These are phyloP conservation scores for Forbesichthys papilliferus DNA, from an alignment of 2,113 vertebrate species.

Conservation along the genomic window DNA sequence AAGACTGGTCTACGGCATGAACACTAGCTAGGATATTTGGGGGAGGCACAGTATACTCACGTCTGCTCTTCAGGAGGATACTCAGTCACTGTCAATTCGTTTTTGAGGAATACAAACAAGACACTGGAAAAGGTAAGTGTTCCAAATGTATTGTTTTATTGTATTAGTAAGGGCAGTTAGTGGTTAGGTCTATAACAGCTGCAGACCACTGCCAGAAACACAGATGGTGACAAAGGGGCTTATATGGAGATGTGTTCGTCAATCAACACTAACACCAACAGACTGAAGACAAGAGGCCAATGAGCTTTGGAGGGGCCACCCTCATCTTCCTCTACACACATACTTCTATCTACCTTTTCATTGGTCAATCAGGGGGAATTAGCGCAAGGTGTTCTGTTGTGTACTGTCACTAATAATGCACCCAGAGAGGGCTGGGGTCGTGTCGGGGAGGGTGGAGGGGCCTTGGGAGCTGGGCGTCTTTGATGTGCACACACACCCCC, in stretches of 20 bases:
- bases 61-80: too few species aligned
- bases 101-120: too few species aligned
- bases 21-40: too few species aligned
- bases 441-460: slow-evolving; percentile 5
- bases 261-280: not conserved
- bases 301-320: slow-evolving; percentile 32
- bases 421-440: slow-evolving; percentile 9
- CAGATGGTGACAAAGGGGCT: not conserved
- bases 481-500: slow-evolving; percentile 30
- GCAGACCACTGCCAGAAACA: not conserved
- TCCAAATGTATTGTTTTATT: too few species aligned
- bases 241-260: not conserved
- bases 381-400: slow-evolving; percentile 40
- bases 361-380: slow-evolving; percentile 45
- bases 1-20: too few species aligned
- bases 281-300: not conserved
- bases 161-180: too few species aligned
- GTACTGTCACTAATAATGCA: slow-evolving; percentile 31
- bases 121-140: too few species aligned
- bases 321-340: slow-evolving; percentile 9
- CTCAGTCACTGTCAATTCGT: too few species aligned
- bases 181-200: too few species aligned
- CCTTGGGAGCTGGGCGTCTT: slow-evolving; percentile 29
- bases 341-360: slow-evolving; percentile 5
- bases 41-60: too few species aligned